Percentiles rank a stretch among this genome's conserved stretches.
These are phyloP conservation scores for Daubentonia madagascariensis DNA, from an alignment of 2,113 vertebrate species.

Conservation along the genomic window DNA sequence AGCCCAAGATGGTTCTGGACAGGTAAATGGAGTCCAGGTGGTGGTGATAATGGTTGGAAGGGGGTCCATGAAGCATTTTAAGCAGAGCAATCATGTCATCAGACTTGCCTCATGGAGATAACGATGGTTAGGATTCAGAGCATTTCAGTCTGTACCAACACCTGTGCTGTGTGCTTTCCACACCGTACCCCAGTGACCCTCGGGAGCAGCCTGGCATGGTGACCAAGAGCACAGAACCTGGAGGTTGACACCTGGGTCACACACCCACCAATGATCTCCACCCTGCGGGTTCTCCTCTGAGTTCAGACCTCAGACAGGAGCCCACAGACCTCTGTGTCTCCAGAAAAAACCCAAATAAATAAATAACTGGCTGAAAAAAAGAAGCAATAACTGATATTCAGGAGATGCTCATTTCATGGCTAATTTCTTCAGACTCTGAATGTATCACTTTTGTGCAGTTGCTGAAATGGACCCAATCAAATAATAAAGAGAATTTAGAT, in stretches of 20 bases:
- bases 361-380: not conserved
- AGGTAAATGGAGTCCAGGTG: not conserved
- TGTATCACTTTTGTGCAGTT: not conserved
- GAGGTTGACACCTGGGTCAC: not conserved
- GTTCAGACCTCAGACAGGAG: not conserved
- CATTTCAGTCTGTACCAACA: not conserved
- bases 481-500: not conserved
- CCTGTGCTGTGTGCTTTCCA: not conserved
- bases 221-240: not conserved
- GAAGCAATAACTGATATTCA: not conserved
- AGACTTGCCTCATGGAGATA: not conserved
- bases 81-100: not conserved
- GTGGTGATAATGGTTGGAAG: not conserved
- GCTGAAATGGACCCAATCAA: constrained; percentile 14
- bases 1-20: not conserved
- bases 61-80: not conserved
- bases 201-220: not conserved
- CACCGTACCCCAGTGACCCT: no score
- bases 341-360: not conserved
- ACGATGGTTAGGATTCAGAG: not conserved
- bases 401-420: constrained; percentile 7
- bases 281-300: not conserved
- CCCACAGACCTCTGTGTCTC: accelerated
- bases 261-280: not conserved
- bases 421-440: constrained; percentile 30